Percentiles rank a stretch among this genome's conserved stretches.
Conservation (phyloP, 2,797 vertebrate genomes). For the Cossypha polioptera region DNA sequence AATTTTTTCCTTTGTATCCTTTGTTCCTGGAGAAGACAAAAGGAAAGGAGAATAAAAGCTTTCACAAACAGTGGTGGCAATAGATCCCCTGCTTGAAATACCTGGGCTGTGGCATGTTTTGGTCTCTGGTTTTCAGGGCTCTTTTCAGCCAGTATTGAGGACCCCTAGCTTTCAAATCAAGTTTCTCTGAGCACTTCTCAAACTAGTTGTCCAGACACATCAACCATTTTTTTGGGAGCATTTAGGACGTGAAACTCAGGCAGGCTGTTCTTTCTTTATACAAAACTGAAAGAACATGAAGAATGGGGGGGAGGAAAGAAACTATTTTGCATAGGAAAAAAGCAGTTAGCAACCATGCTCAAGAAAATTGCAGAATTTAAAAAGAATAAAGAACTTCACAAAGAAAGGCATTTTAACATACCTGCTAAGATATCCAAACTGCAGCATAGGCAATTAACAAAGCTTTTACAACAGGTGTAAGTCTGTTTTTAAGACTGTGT, state of each 20-base stretch:
- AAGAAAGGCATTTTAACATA: not conserved
- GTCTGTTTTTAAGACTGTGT: not conserved
- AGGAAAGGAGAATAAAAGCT: not conserved
- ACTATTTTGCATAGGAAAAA: not conserved
- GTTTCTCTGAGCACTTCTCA: not conserved
- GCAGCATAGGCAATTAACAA: not conserved
- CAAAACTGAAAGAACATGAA: not conserved
- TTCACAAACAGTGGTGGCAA: not conserved
- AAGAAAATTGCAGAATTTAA: not conserved
- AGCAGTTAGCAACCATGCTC: not conserved
- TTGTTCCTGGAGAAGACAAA: not conserved
- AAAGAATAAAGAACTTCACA: not conserved
- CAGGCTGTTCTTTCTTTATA: conserved; percentile 9
- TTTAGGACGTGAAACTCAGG: not conserved
- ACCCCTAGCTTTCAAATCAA: not conserved
- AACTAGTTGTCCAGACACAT: not conserved
- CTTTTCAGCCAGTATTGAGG: not conserved
- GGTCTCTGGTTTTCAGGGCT: not conserved
- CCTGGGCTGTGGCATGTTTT: not conserved
- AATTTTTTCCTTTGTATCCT: not conserved
- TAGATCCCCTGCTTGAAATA: not conserved
- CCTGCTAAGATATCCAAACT: not conserved
- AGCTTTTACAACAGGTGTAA: not conserved
- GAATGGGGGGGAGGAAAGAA: not conserved
- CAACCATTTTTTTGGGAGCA: not conserved